Evolutionary conservation across 2,888 invertebrate genomes (phyloP).

Genomic region (Stenchaetothrips biformis): DNA sequence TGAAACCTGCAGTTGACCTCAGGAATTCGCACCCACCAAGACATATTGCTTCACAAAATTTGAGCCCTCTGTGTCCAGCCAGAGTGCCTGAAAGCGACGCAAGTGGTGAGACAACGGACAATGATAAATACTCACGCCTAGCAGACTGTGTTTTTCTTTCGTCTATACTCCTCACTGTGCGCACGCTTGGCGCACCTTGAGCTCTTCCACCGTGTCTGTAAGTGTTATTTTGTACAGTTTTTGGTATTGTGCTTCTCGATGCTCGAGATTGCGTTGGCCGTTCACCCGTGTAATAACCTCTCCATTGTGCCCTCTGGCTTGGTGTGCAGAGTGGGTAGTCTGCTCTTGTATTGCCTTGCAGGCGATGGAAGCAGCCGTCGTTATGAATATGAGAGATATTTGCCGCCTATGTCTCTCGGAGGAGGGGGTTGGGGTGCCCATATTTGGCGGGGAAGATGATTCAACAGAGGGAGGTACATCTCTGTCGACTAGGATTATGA

Average conservation of each 20-base stretch:
- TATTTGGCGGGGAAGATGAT: slow-evolving; percentile 23
- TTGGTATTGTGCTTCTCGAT: background rate
- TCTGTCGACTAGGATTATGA: slow-evolving; percentile 21
- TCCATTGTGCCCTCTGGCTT: background rate
- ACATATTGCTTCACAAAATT: background rate
- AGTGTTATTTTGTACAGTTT: background rate
- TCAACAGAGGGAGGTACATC: slow-evolving; percentile 3
- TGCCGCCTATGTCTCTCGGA: slow-evolving; percentile 20
- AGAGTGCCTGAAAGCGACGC: background rate
- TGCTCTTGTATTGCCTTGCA: slow-evolving; percentile 16
- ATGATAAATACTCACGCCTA: background rate
- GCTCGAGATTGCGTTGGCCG: background rate
- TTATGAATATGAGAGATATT: slow-evolving; percentile 13
- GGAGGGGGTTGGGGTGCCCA: slow-evolving; percentile 19
- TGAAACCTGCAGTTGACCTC: too few relatives aligned
- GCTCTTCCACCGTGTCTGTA: background rate
- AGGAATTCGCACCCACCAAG: background rate
- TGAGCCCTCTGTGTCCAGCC: background rate
- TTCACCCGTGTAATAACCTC: slow-evolving; percentile 11
- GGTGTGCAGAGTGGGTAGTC: background rate
- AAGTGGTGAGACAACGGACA: slow-evolving; percentile 19
- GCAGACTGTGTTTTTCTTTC: background rate
- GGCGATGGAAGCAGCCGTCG: slow-evolving; percentile 15
- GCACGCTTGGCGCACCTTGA: background rate
- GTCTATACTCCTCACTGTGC: background rate